Evolutionary conservation across 2,888 invertebrate species (phyloP).

Genomic region (Homarus gammarus): DNA sequence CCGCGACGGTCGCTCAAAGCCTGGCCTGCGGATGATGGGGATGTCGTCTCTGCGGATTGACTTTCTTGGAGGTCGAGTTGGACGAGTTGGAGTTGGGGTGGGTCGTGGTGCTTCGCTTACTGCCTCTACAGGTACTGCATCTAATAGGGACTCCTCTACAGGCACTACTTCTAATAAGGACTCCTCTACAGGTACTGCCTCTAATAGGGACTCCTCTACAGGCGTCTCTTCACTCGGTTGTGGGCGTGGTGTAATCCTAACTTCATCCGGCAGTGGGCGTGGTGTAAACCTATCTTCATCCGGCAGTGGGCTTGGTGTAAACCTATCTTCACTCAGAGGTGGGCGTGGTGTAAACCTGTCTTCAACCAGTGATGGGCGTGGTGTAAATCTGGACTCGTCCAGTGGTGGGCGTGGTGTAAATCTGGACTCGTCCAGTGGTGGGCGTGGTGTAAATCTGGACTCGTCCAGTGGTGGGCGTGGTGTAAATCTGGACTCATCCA

Average conservation of each 20-base stretch:
- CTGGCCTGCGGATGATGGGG: constrained; percentile 73
- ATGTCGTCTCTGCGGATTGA: constrained; percentile 73
- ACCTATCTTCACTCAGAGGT: background rate
- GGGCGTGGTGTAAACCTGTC: background rate
- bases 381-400: too few relatives aligned
- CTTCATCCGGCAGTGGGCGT: background rate
- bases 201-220: background rate
- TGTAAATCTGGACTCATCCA: background rate
- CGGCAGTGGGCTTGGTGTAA: background rate
- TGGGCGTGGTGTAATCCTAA: background rate
- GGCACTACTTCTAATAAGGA: too few relatives aligned
- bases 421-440: background rate
- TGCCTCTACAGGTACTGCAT: background rate
- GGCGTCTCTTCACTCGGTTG: background rate
- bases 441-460: too few relatives aligned
- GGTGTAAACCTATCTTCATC: constrained; percentile 5
- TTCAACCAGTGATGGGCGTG: too few relatives aligned
- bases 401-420: background rate
- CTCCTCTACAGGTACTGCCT: background rate
- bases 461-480: background rate
- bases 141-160: background rate
- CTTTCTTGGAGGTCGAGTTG: constrained; percentile 62
- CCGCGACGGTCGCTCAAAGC: constrained; percentile 30
- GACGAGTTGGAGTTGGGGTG: constrained; percentile 55
- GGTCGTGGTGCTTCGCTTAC: constrained; percentile 21